Evolutionary conservation across 2,797 vertebrate species (phyloP).

Genomic region (Peromyscus eremicus): DNA sequence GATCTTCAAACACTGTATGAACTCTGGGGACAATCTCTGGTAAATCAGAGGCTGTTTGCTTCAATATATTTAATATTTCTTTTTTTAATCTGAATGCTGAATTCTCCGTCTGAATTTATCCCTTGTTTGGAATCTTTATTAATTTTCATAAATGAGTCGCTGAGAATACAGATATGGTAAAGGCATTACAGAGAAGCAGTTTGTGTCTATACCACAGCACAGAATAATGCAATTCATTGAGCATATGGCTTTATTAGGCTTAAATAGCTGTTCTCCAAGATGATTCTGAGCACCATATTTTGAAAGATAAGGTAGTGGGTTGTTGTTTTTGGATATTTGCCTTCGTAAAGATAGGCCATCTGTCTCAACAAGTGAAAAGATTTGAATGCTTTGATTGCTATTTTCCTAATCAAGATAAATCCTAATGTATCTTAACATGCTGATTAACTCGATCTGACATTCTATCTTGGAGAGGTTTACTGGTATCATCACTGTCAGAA

Average conservation of each 20-base stretch:
- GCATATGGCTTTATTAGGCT: conserved; percentile 91
- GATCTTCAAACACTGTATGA: conserved; percentile 85
- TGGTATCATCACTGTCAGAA: conserved; percentile 72
- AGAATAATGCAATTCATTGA: conserved; percentile 89
- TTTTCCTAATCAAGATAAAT: conserved; percentile 88
- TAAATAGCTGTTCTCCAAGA: conserved; percentile 90
- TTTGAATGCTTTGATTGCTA: conserved; percentile 88
- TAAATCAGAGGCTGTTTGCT: conserved; percentile 85
- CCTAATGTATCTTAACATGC: conserved; percentile 85
- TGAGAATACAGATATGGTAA: conserved; percentile 82
- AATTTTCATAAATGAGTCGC: conserved; percentile 85
- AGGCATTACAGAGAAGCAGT: conserved; percentile 82
- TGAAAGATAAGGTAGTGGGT: conserved; percentile 88
- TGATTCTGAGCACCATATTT: conserved; percentile 90
- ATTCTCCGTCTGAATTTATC: conserved; percentile 78
- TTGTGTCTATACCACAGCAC: conserved; percentile 83
- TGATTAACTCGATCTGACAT: conserved; percentile 87
- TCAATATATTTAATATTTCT: conserved; percentile 84
- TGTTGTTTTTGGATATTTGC: conserved; percentile 90
- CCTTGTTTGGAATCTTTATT: conserved; percentile 82
- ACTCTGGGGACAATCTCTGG: conserved; percentile 83
- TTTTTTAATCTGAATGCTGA: conserved; percentile 63
- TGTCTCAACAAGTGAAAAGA: conserved; percentile 88
- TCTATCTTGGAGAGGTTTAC: conserved; percentile 78
- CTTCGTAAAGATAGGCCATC: conserved; percentile 89